phyloP scores from a whole-genome alignment of 2,113 vertebrate species.

The Galeopterus variegatus region DNA sequence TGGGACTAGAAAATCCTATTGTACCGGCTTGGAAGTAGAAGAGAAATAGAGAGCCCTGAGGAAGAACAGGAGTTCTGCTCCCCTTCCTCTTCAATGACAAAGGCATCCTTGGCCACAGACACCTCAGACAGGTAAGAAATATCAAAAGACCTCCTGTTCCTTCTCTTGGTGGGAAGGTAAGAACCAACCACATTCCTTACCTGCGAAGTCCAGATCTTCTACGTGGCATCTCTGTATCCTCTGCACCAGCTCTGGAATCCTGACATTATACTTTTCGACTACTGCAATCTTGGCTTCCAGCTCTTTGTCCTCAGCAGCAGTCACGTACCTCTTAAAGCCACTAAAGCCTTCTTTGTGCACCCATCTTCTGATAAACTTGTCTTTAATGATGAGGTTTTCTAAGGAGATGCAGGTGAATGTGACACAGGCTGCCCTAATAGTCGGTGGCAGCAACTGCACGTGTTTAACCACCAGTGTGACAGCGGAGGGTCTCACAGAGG shows the following conservation, averaged over 20 bases:
- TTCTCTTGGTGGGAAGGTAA: background rate
- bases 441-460: background rate
- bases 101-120: background rate
- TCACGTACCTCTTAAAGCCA: constrained; percentile 89
- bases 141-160: too few species aligned
- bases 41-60: background rate
- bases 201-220: constrained; percentile 85
- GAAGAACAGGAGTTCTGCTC: background rate
- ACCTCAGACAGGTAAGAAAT: background rate
- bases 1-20: background rate
- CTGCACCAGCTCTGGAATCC: constrained; percentile 91
- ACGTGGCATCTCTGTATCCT: constrained; percentile 88
- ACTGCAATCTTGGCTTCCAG: constrained; percentile 91
- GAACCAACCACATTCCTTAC: constrained; percentile 78
- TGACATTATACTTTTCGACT: constrained; percentile 91
- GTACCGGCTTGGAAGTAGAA: background rate
- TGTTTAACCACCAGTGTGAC: accelerated
- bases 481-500: background rate
- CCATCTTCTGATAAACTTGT: constrained; percentile 87
- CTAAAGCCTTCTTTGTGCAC: constrained; percentile 75
- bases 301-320: constrained; percentile 89
- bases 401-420: background rate
- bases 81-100: accelerated
- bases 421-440: background rate
- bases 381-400: constrained; percentile 85